phyloP scores from a whole-genome alignment of 2,888 invertebrate species.

The Beris chalybata region DNA sequence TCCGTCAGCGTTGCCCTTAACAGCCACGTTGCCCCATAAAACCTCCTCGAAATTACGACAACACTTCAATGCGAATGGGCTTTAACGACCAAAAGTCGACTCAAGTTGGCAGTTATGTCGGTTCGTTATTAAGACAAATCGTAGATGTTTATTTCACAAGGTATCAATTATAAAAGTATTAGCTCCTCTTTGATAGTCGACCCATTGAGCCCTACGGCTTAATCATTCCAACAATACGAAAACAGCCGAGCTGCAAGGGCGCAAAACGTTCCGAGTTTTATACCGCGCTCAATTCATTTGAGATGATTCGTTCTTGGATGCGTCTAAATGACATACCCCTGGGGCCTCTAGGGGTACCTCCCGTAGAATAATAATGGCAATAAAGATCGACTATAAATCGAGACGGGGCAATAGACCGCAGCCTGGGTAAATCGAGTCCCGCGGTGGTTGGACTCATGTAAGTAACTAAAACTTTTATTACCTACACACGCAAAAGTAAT shows the following conservation, averaged over 20 bases:
- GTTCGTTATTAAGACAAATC: conserved; percentile 36
- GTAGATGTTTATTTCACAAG: conserved; percentile 34
- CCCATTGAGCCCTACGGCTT: conserved; percentile 24
- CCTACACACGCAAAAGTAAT: conserved; percentile 32
- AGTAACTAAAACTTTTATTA: conserved; percentile 26
- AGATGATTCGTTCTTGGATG: conserved; percentile 18
- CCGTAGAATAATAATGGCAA: conserved; percentile 28
- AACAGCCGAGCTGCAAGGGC: conserved; percentile 26
- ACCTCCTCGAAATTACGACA: conserved; percentile 3
- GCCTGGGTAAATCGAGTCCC: background rate
- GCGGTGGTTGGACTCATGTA: conserved; percentile 7
- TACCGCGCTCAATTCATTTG: conserved; percentile 4
- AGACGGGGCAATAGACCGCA: background rate
- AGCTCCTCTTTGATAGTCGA: conserved; percentile 39
- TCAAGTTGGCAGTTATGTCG: conserved; percentile 31
- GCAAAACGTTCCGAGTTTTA: conserved; percentile 11
- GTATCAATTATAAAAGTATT: conserved; percentile 39
- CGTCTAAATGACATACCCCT: conserved; percentile 34
- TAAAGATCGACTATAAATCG: conserved; percentile 23
- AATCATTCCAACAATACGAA: conserved; percentile 26
- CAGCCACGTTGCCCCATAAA: conserved; percentile 10
- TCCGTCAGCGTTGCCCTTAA: conserved; percentile 15
- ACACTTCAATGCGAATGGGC: conserved; percentile 11
- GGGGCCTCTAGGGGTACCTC: conserved; percentile 9
- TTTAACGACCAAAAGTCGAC: conserved; percentile 26